Base-by-base conservation (phyloP, 2,113 vertebrate species). In the Gallinago undulata region DNA sequence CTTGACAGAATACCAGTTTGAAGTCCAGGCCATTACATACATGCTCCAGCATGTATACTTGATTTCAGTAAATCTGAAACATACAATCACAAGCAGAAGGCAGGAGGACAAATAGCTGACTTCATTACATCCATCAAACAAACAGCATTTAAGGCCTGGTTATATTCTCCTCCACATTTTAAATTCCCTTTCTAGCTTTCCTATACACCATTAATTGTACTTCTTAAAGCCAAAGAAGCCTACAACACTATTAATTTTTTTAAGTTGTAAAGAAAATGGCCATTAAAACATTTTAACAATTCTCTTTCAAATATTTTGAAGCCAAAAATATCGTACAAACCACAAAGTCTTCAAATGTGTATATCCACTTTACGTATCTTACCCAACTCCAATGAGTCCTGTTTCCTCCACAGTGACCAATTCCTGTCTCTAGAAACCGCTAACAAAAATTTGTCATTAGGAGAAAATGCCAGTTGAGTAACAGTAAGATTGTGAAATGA, bases 381-480 rank as follows among this genome's bases (percentile, higher is more conserved):
- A 98, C 98, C 98, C 47, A 96, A 92, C 43, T 98, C 97, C 28
- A 76, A 84, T 22, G 96, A 97, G 66, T 97, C 95, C 74, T 98
- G 94, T 53, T 97, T 98, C 95, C 95, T 98, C 99, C 99, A 99
- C 35, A 99, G 93, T 16, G 99, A 99, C 99, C 99, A 99, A 78
- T 98, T 99, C 92, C 99, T 98, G 94, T 99, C 99, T 91, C 99
- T 98, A 94, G 99, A 99, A 97, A 99, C 99, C 3, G 99, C 99
- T 76, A 99, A 97, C 18, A 99, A 97, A 95, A 99, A 98, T 56
- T 91, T 98, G 68, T 98, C 98, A 41, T 99, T 96, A 8, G 99
- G 99, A 72, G 99, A 99, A 98, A 99, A 99, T 53, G 98, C 98
- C 98, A 99, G 98, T 97, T 99, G 99, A 39, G 99, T 99, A 96